Evolutionary conservation across 2,113 vertebrate genomes (phyloP).

Genomic region (Eretmochelys imbricata): DNA sequence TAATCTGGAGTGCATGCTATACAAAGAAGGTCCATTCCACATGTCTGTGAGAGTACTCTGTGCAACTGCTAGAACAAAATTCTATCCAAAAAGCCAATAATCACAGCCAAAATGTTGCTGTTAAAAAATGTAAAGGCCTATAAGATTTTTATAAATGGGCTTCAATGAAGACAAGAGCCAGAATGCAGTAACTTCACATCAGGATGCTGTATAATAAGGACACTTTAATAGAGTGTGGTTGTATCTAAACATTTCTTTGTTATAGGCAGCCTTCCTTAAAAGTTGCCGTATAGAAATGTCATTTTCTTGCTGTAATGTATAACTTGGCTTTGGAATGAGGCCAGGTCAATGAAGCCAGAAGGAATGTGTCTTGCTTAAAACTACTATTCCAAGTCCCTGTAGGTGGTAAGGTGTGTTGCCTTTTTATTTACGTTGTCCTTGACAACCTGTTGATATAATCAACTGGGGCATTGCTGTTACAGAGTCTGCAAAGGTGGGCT

Average conservation of each 20-base stretch:
- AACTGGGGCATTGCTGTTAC: neutral
- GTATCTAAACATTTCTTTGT: neutral
- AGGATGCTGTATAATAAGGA: neutral
- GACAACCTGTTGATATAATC: neutral
- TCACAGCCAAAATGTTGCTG: neutral
- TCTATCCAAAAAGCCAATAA: neutral
- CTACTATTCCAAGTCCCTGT: neutral
- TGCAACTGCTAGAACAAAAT: conserved; percentile 27
- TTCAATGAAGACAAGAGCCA: neutral
- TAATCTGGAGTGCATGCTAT: neutral
- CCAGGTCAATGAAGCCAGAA: neutral
- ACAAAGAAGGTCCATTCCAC: neutral
- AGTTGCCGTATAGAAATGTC: neutral
- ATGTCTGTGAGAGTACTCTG: conserved; percentile 8
- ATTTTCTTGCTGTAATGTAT: neutral
- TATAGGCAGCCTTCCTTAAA: neutral
- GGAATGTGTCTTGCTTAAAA: neutral
- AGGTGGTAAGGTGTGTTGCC: neutral
- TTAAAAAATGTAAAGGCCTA: neutral
- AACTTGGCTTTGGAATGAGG: neutral
- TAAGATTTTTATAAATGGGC: neutral
- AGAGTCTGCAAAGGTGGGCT: neutral
- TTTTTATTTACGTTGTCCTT: neutral
- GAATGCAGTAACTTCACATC: neutral
- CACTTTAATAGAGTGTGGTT: neutral